These are phyloP conservation scores for Cheilosia vernalis DNA, from an alignment of 2,888 invertebrate genomes.

Conservation along the genomic window DNA sequence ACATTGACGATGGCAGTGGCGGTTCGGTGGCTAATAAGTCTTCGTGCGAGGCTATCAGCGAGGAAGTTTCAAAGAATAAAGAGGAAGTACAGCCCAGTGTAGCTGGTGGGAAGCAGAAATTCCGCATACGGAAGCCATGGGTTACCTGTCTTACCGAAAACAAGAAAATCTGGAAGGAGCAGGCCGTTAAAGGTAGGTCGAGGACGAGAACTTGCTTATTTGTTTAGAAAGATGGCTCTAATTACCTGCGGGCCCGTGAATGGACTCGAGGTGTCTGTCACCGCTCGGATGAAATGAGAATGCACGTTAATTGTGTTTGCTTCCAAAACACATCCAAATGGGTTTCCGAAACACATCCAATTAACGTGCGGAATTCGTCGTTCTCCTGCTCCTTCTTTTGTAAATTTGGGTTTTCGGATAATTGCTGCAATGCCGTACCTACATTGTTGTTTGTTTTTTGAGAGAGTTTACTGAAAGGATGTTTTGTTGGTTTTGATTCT, in stretches of 20 bases:
- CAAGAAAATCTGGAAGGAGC: slow-evolving; percentile 93
- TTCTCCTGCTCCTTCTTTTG: neutral
- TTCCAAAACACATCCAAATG: slow-evolving; percentile 37
- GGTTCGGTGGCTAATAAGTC: slow-evolving; percentile 76
- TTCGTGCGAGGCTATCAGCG: slow-evolving; percentile 78
- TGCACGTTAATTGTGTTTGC: neutral
- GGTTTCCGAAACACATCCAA: slow-evolving; percentile 36
- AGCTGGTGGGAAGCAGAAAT: slow-evolving; percentile 79
- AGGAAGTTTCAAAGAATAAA: slow-evolving; percentile 77
- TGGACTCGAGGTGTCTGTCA: neutral
- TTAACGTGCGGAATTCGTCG: slow-evolving; percentile 5
- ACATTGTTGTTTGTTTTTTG: neutral
- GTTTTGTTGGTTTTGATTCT: neutral
- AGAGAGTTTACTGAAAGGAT: neutral
- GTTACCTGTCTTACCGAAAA: slow-evolving; percentile 90
- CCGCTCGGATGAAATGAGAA: neutral
- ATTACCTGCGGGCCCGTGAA: slow-evolving; percentile 27
- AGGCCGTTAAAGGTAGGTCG: slow-evolving; percentile 88
- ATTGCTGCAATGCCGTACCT: neutral
- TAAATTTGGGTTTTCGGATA: slow-evolving; percentile 25
- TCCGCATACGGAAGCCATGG: slow-evolving; percentile 92
- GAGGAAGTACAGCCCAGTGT: slow-evolving; percentile 43
- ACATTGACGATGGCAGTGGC: slow-evolving; percentile 76
- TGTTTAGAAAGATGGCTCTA: slow-evolving; percentile 1
- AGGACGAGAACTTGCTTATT: neutral